Conservation (phyloP, 2,888 invertebrate species). For the Sinelater perroti region DNA sequence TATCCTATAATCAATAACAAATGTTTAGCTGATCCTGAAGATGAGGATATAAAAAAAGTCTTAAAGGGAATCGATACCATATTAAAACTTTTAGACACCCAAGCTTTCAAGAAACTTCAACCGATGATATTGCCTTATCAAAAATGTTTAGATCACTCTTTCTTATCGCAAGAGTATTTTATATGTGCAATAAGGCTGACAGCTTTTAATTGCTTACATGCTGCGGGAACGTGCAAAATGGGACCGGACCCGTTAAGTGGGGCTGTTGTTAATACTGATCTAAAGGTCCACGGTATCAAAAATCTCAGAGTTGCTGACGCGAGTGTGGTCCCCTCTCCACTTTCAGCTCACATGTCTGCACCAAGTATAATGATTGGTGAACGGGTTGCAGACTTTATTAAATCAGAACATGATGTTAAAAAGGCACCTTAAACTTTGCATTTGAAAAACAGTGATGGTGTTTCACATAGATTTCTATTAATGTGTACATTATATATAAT, state of each 20-base stretch:
- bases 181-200: slow-evolving; percentile 66
- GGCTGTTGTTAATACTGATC: slow-evolving; percentile 70
- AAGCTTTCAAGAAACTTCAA: slow-evolving; percentile 68
- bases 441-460: too few species aligned
- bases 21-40: slow-evolving; percentile 54
- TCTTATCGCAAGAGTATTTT: slow-evolving; percentile 73
- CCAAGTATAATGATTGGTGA: slow-evolving; percentile 75
- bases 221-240: slow-evolving; percentile 75
- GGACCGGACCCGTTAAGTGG: slow-evolving; percentile 67
- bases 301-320: slow-evolving; percentile 71
- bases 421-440: too few species aligned
- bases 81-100: slow-evolving; percentile 57
- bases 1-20: slow-evolving; percentile 49
- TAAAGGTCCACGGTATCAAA: slow-evolving; percentile 68
- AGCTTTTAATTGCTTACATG: slow-evolving; percentile 71
- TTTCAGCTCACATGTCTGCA: slow-evolving; percentile 73
- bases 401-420: background rate
- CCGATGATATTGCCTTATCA: slow-evolving; percentile 62
- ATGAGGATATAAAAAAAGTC: slow-evolving; percentile 71
- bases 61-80: slow-evolving; percentile 65
- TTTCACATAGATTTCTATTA: too few species aligned
- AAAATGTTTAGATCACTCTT: slow-evolving; percentile 60
- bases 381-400: slow-evolving; percentile 66
- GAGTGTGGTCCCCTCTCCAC: slow-evolving; percentile 70
- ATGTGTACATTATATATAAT: too few species aligned